These are phyloP conservation scores for Exephanes ischioxanthus DNA, from an alignment of 2,888 invertebrate genomes.

Conservation along the genomic window DNA sequence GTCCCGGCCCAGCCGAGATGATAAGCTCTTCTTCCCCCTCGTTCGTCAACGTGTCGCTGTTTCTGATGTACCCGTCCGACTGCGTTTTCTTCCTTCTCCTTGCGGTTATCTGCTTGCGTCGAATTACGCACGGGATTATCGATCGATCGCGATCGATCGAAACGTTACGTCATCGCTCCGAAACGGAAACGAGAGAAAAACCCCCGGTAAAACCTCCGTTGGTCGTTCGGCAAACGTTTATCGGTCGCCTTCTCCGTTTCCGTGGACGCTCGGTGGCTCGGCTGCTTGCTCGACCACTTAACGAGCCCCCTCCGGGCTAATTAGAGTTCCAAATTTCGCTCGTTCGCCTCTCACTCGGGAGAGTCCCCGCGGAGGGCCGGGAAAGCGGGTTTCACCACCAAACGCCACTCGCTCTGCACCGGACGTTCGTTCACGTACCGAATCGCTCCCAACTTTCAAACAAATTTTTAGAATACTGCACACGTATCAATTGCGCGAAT, in stretches of 20 bases:
- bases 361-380: slow-evolving; percentile 5
- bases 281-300: slow-evolving; percentile 55
- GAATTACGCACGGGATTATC: slow-evolving; percentile 30
- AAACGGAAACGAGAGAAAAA: slow-evolving; percentile 42
- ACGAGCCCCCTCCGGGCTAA: slow-evolving; percentile 59
- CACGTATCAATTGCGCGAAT: neutral
- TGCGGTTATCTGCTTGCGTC: slow-evolving; percentile 23
- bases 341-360: slow-evolving; percentile 25
- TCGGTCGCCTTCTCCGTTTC: slow-evolving; percentile 29
- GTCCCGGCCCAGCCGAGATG: slow-evolving; percentile 64
- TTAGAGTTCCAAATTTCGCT: slow-evolving; percentile 59
- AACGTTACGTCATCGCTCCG: slow-evolving; percentile 66
- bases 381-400: slow-evolving; percentile 43
- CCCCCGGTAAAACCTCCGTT: slow-evolving; percentile 32
- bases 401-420: slow-evolving; percentile 28
- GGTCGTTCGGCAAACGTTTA: slow-evolving; percentile 20
- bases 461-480: neutral
- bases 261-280: slow-evolving; percentile 35
- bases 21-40: slow-evolving; percentile 61
- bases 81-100: slow-evolving; percentile 50
- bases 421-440: neutral
- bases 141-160: slow-evolving; percentile 40
- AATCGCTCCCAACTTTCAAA: slow-evolving; percentile 3
- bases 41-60: slow-evolving; percentile 74
- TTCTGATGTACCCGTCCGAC: slow-evolving; percentile 65